Evolutionary conservation across 2,113 vertebrate species (phyloP).

Genomic region (Hiodon tergisus): DNA sequence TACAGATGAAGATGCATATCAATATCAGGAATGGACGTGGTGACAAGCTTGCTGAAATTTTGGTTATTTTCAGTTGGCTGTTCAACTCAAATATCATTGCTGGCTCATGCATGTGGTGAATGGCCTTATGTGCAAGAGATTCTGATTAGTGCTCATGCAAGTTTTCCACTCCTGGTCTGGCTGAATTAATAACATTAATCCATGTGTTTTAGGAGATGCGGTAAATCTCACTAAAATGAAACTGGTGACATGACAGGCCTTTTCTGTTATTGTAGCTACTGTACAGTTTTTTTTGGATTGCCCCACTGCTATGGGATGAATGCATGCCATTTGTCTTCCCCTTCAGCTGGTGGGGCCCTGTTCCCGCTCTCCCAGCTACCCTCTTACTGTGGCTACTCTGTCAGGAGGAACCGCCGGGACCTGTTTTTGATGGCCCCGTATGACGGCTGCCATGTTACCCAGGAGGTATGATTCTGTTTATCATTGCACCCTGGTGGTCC

Average conservation of each 20-base stretch:
- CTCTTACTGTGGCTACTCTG: constrained; percentile 39
- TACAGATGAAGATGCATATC: not conserved
- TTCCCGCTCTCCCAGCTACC: constrained; percentile 41
- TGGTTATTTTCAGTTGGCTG: not conserved
- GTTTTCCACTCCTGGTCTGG: too few relatives aligned
- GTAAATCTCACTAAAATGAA: too few relatives aligned
- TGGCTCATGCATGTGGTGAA: too few relatives aligned
- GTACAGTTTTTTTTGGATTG: not conserved
- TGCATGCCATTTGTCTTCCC: not conserved
- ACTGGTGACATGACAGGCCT: too few relatives aligned
- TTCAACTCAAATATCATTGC: too few relatives aligned
- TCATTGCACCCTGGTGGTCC: accelerated
- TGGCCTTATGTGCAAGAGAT: too few relatives aligned
- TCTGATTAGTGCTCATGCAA: too few relatives aligned
- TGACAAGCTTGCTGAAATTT: not conserved
- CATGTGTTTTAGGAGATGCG: too few relatives aligned
- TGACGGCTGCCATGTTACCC: constrained; percentile 37
- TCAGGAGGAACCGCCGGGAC: constrained; percentile 35
- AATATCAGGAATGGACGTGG: too few relatives aligned
- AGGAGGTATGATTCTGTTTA: constrained; percentile 24
- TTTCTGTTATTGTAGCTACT: not conserved
- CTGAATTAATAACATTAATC: too few relatives aligned
- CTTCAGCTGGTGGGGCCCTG: constrained; percentile 28
- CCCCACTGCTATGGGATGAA: not conserved
- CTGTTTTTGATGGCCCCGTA: constrained; percentile 38